These are phyloP conservation scores for Drosophila santomea DNA, from an alignment of 1,140 invertebrate genomes.

Conservation along the genomic window DNA sequence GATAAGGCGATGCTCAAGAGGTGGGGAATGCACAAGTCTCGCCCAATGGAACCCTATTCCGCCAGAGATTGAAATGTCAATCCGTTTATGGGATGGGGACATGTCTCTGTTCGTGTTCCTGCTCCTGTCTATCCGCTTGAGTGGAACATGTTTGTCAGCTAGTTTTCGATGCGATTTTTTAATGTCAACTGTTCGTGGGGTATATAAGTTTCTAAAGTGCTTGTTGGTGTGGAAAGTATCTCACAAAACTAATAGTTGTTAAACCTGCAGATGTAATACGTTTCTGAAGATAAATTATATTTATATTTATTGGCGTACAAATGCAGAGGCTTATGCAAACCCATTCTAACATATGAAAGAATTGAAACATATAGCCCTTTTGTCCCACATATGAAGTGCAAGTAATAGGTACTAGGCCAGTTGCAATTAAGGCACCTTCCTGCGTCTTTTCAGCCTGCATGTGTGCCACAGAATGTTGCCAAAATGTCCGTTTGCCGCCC, in stretches of 20 bases:
- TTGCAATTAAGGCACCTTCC: background rate
- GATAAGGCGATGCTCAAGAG: conserved; percentile 26
- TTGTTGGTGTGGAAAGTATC: too few relatives aligned
- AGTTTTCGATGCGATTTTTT: conserved; percentile 42
- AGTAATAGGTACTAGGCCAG: conserved; percentile 1
- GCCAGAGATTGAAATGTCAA: conserved; percentile 60
- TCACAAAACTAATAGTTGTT: background rate
- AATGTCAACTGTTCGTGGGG: background rate
- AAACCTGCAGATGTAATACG: too few relatives aligned
- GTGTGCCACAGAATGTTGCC: conserved; percentile 40
- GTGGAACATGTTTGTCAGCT: conserved; percentile 48
- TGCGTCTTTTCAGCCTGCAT: background rate
- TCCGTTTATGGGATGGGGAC: conserved; percentile 35
- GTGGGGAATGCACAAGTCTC: conserved; percentile 2
- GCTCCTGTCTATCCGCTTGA: conserved; percentile 21
- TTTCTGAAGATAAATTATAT: background rate
- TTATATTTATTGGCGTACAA: too few relatives aligned
- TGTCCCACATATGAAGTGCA: background rate
- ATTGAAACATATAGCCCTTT: background rate
- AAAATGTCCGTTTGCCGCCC: conserved; percentile 51
- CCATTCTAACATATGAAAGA: too few relatives aligned
- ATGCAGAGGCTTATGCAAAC: too few relatives aligned
- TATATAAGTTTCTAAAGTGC: background rate
- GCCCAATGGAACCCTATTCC: conserved; percentile 19
- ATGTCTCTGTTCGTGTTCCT: conserved; percentile 25